Evolutionary conservation across 2,797 vertebrate genomes (phyloP), one percentile per base, ranked within the genome.

Genomic region (Alcedo atthis): DNA sequence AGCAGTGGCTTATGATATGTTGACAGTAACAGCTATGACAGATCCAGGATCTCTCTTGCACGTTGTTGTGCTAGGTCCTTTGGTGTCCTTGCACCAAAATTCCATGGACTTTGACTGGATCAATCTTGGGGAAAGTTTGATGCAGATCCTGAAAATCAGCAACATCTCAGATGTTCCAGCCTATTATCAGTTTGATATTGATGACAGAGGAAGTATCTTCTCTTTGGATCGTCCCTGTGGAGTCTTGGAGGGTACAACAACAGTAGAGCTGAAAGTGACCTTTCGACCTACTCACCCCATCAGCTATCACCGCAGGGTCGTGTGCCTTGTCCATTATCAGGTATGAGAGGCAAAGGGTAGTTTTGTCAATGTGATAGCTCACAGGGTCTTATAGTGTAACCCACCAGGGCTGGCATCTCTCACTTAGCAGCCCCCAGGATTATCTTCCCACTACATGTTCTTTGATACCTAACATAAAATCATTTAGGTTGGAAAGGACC

Each of bases 251-350:
- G 98, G 98, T 85, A 92, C 95, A 71, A 91, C 97, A 85, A 95
- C 94, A 7, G 70, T 92, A 69, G 97, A 37, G 10, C 78, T 99
- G 91, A 97, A 35, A 51, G 97, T 98, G n/a, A 90, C 79, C 63
- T 99, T 99, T 92, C 96, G 75, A 88, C 99, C 99, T 26, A 89
- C 89, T 30, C 97, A 97, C 14, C 96, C 98, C 28, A 97, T 98
- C 79, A 96, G 94, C 81, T 98, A 98, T 96, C 97, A 98, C 91
- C 98, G 98, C 94, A 98, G 98, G 91, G 98, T 99, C 53, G 91
- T 96, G 32, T 99, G 99, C 95, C 98, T 99, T 54, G 84, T 99
- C 85, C 98, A 99, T 74, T 98, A 99, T 90, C 98, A 97, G 98
- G 99, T 99, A 97, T 37, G 96, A 25, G 9, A 43, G 20, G 8